These are phyloP conservation scores for Bergia puertoricense DNA, from an alignment of 92 coral and sea anemone species.

Conservation along the genomic window DNA sequence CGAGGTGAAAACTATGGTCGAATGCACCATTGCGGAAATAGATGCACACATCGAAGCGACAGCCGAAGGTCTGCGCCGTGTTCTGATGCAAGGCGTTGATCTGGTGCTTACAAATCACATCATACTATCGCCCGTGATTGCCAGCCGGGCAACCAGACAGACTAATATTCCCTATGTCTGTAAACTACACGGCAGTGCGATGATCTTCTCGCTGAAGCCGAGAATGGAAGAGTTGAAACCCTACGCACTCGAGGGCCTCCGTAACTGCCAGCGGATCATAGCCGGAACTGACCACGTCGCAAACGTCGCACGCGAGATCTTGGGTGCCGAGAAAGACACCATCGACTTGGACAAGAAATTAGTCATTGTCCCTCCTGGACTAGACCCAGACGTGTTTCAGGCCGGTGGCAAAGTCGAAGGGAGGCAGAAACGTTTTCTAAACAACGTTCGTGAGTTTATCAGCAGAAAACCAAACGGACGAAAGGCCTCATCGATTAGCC, in stretches of 20 bases:
- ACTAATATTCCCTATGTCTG: constrained; percentile 71
- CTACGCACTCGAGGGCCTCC: constrained; percentile 80
- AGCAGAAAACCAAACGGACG: constrained; percentile 77
- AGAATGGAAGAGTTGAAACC: constrained; percentile 65
- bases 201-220: constrained; percentile 76
- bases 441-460: constrained; percentile 66
- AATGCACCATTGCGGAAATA: constrained; percentile 84
- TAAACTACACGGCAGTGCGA: constrained; percentile 87
- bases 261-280: constrained; percentile 66
- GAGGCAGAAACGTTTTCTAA: constrained; percentile 72
- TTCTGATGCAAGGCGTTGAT: constrained; percentile 84
- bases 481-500: constrained; percentile 51
- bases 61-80: constrained; percentile 72
- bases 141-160: constrained; percentile 73
- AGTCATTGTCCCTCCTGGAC: constrained; percentile 81
- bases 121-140: constrained; percentile 79
- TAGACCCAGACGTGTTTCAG: constrained; percentile 83
- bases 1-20: constrained; percentile 78
- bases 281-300: constrained; percentile 80
- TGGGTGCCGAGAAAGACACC: constrained; percentile 61
- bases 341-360: constrained; percentile 62
- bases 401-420: constrained; percentile 63
- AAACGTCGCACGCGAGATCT: constrained; percentile 57
- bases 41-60: constrained; percentile 82
- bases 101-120: constrained; percentile 85